Evolutionary conservation across 2,888 invertebrate species (phyloP).

Genomic region (Eumerus sabulonum): DNA sequence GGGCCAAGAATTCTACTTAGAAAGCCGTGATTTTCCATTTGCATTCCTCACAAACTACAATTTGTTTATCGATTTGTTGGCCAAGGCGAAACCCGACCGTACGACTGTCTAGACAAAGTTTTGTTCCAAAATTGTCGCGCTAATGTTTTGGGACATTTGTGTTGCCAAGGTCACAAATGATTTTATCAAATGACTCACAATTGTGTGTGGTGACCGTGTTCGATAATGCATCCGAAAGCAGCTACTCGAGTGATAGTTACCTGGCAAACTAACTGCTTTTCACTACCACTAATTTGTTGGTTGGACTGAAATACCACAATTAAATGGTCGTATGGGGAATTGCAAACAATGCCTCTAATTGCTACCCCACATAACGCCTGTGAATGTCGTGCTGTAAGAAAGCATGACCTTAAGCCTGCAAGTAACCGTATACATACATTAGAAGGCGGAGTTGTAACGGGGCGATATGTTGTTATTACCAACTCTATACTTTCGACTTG

Average conservation of each 20-base stretch:
- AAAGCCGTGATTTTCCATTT: too few species aligned
- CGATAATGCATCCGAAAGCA: too few species aligned
- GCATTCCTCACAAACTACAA: too few species aligned
- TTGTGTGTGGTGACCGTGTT: too few species aligned
- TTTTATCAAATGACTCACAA: constrained; percentile 7
- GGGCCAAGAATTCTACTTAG: too few species aligned
- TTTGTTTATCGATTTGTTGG: too few species aligned
- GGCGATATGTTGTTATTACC: constrained; percentile 45
- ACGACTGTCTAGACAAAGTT: constrained; percentile 30
- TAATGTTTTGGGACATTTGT: constrained; percentile 43
- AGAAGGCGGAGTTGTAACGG: not conserved
- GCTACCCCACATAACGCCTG: constrained; percentile 18
- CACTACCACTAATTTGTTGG: constrained; percentile 32
- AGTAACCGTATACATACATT: constrained; percentile 24
- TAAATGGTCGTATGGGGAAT: constrained; percentile 40
- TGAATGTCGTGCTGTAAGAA: constrained; percentile 8
- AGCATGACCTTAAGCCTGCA: constrained; percentile 23
- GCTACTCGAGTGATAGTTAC: too few species aligned
- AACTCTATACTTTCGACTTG: constrained; percentile 36
- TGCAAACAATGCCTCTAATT: constrained; percentile 50
- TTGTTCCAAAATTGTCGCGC: not conserved
- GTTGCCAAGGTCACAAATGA: constrained; percentile 59
- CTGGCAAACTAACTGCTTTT: not conserved
- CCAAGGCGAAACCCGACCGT: too few species aligned
- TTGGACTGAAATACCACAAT: constrained; percentile 25